Percentiles rank a stretch among this genome's conserved stretches.
These are phyloP conservation scores for Oophaga pumilio DNA, from an alignment of 2,113 vertebrate species.

Conservation along the genomic window DNA sequence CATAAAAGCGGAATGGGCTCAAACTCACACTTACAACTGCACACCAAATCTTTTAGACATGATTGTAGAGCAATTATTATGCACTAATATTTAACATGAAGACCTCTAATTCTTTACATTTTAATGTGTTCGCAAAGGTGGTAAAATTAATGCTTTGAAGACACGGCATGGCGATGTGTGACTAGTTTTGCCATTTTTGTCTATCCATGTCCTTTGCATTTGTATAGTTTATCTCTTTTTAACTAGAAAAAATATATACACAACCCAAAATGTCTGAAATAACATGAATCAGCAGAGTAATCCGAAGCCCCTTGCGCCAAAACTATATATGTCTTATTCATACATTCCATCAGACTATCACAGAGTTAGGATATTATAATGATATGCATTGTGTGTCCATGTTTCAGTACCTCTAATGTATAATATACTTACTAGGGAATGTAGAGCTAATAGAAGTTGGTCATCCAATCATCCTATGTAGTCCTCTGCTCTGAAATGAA, in stretches of 20 bases:
- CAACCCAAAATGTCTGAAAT: neutral
- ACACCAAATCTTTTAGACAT: constrained; percentile 25
- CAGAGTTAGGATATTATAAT: too few species aligned
- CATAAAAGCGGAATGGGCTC: neutral
- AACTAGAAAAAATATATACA: neutral
- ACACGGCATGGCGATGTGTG: neutral
- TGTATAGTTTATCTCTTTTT: neutral
- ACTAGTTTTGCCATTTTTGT: neutral
- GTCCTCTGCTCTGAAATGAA: too few species aligned
- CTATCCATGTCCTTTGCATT: neutral
- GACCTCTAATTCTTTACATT: neutral
- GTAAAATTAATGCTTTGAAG: neutral
- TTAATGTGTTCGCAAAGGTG: neutral
- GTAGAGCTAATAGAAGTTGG: too few species aligned
- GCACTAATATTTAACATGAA: neutral
- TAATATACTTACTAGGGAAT: too few species aligned
- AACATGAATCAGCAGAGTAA: neutral
- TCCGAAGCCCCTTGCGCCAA: neutral
- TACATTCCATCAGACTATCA: neutral
- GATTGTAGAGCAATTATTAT: constrained; percentile 12
- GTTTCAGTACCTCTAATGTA: too few species aligned
- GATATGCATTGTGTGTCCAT: too few species aligned
- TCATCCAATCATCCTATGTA: too few species aligned
- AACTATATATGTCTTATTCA: neutral
- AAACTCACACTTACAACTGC: constrained; percentile 14